These are phyloP conservation scores for Lagria hirta DNA, from an alignment of 2,888 invertebrate species.

Conservation along the genomic window DNA sequence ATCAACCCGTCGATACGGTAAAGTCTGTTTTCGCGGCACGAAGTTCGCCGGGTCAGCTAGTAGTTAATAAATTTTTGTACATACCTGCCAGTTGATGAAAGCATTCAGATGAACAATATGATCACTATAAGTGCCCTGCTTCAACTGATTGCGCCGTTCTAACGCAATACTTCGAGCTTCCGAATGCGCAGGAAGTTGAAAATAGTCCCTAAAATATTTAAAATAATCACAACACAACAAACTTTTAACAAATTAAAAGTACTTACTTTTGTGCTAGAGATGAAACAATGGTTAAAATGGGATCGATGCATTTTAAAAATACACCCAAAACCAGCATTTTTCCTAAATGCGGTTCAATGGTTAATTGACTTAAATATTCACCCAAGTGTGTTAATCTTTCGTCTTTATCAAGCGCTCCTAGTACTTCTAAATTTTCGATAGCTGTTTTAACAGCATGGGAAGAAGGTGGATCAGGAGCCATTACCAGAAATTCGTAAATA, in stretches of 20 bases:
- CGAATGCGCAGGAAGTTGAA: conserved; percentile 71
- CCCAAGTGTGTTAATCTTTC: conserved; percentile 89
- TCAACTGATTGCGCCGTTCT: conserved; percentile 67
- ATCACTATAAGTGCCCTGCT: conserved; percentile 80
- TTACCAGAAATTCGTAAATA: conserved; percentile 78
- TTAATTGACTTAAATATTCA: conserved; percentile 84
- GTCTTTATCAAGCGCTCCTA: conserved; percentile 82
- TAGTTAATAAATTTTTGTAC: conserved; percentile 12
- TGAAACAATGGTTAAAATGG: conserved; percentile 87
- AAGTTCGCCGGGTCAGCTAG: too few relatives aligned
- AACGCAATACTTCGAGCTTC: conserved; percentile 64
- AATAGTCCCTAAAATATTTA: conserved; percentile 64
- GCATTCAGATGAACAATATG: conserved; percentile 83
- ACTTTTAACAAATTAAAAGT: conserved; percentile 16
- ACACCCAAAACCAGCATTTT: conserved; percentile 90
- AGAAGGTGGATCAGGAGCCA: conserved; percentile 84
- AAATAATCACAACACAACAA: conserved; percentile 3
- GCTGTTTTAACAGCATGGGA: conserved; percentile 76
- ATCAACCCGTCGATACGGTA: too few relatives aligned
- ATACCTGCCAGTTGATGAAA: conserved; percentile 63
- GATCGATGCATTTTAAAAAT: conserved; percentile 89
- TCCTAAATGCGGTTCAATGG: conserved; percentile 87
- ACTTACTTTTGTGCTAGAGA: conserved; percentile 73
- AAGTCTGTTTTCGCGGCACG: too few relatives aligned
- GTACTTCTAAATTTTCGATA: conserved; percentile 67